Percentiles rank a stretch among this genome's conserved stretches.
Conservation (phyloP, 2,888 invertebrate genomes). For the Unio pictorum region DNA sequence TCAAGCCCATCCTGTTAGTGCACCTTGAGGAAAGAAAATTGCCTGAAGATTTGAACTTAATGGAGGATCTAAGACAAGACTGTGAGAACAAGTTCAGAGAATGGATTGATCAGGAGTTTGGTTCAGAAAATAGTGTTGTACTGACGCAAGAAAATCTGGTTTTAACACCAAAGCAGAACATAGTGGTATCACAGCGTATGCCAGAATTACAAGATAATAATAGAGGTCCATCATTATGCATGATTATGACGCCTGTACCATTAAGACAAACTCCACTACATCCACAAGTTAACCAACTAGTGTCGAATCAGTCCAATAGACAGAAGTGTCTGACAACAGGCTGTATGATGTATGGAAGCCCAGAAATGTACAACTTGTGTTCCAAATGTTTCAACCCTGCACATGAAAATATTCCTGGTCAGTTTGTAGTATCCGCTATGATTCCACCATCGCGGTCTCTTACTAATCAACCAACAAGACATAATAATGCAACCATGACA, state of each 20-base stretch:
- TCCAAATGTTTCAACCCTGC: slow-evolving; percentile 26
- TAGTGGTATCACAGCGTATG: neutral
- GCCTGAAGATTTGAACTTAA: slow-evolving; percentile 36
- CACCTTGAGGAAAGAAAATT: slow-evolving; percentile 29
- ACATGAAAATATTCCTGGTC: too few relatives aligned
- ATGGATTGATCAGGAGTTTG: too few relatives aligned
- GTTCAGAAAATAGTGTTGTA: too few relatives aligned
- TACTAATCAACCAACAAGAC: too few relatives aligned
- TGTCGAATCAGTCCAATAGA: neutral
- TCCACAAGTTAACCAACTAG: neutral
- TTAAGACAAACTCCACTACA: neutral
- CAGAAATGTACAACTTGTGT: slow-evolving; percentile 39
- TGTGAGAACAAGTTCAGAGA: slow-evolving; percentile 32
- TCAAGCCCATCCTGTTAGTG: slow-evolving; percentile 36
- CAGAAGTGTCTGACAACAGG: slow-evolving; percentile 30
- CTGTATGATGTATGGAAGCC: slow-evolving; percentile 45
- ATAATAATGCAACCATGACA: too few relatives aligned
- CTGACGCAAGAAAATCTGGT: too few relatives aligned
- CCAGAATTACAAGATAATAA: too few relatives aligned
- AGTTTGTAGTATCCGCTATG: too few relatives aligned
- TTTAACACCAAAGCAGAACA: neutral
- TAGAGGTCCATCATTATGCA: too few relatives aligned
- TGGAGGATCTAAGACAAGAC: slow-evolving; percentile 31
- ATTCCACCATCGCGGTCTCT: too few relatives aligned
- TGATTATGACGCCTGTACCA: neutral